A percentile compares a stretch with the other conserved stretches of the same genome.
Conservation (phyloP, 2,888 invertebrate genomes). For the Taphrorychus bicolor region DNA sequence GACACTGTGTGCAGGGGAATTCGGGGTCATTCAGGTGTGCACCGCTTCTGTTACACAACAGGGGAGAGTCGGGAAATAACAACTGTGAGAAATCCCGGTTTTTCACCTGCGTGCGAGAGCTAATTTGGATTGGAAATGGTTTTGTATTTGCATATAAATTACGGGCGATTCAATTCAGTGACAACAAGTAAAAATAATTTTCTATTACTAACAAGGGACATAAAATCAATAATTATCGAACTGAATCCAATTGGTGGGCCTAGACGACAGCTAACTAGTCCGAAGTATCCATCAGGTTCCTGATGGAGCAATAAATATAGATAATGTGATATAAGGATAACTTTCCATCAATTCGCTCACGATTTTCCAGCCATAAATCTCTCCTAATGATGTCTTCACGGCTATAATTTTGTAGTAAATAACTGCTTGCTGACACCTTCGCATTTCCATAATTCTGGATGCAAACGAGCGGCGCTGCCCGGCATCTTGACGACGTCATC, state of each 20-base stretch:
- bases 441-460: constrained; percentile 7
- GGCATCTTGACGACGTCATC: constrained; percentile 10
- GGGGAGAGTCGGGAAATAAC: constrained; percentile 10
- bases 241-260: no score
- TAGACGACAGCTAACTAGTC: neutral
- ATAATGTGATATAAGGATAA: neutral
- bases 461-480: constrained; percentile 4
- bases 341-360: neutral
- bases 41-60: neutral
- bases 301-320: neutral
- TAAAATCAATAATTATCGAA: no score
- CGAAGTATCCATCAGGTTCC: neutral
- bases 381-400: neutral
- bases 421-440: constrained; percentile 2
- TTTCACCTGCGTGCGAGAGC: constrained; percentile 1
- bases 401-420: constrained; percentile 1
- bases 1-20: constrained; percentile 2
- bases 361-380: neutral
- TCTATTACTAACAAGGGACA: no score
- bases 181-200: neutral
- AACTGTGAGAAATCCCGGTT: constrained; percentile 13
- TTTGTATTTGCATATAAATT: neutral
- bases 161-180: neutral
- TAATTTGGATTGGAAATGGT: neutral
- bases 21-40: constrained; percentile 27